Base-by-base conservation (phyloP, 2,797 vertebrate genomes). In the Eospalax fontanierii region DNA sequence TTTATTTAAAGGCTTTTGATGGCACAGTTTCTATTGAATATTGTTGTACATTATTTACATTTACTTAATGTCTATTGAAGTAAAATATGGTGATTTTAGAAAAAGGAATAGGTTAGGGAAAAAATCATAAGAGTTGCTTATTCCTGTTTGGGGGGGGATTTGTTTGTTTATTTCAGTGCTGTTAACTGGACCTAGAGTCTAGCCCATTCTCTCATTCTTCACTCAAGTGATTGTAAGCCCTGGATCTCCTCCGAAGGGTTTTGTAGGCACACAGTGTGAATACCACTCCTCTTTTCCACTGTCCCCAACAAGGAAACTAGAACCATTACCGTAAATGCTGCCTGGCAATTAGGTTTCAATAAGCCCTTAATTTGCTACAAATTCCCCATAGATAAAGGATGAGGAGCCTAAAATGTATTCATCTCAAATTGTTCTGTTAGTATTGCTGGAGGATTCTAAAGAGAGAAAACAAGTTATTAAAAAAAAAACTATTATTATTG, bases 311-410 rank as follows among this genome's bases (percentile, higher is more conserved):
- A 63, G 50, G 40, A 40, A 28, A 26, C 10, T n/a, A 18, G 46
- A 84, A 70, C 46, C 9, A 38, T 82, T 50, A 73, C 73, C 40
- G n/a, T n/a, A n/a, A 43, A 1, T 9, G 30, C 61, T 76, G 43
- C 54, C 81, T 79, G 38, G 38, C 50, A 73, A 87, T 86, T 87
- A 35, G 46, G 19, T 90, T 94, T 96, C 86, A 74, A 38, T 10
- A 75, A 87, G 33, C 3, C 28, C 43, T 87, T 93, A 76, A 93
- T 90, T 83, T 93, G 93, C 91, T 87, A 89, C 54, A 90, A 81
- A 92, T 63, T 90, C 82, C 82, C 78, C 30, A 57, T 6, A 82
- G 74, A 70, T 88, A 89, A 93, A 97, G 95, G 63, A 84, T 18
- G 3, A 95, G 79, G 24, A 68, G 18, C 63, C 40, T 83, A 80